Base-by-base conservation (phyloP, 2,113 vertebrate genomes). In the Strix aluco region DNA sequence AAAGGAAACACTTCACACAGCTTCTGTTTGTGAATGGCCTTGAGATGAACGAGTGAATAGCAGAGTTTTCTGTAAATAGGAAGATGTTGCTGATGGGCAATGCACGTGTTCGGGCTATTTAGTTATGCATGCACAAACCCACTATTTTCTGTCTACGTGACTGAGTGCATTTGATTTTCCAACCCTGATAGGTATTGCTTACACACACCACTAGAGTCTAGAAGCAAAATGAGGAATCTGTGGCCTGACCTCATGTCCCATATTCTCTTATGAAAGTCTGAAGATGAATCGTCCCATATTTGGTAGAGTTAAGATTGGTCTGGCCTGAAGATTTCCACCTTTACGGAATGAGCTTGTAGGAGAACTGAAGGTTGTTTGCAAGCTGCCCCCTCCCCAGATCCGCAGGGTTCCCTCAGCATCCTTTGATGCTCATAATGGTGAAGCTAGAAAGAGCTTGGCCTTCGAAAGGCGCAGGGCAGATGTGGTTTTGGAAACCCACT, bases 231-330 rank as follows among this genome's bases (percentile, higher is more conserved):
- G 62, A 90, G 65, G 55, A 86, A 86, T 51, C 63, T 62, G 34
- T 54, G 70, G 25, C 36, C 38, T 90, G 49, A 21, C 30, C 49
- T 75, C 51, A n/a, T 44, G 44, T 71, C 25, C 49, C 36, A 13
- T 54, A 23, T 58, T 55, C 52, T 49, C 30, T 47, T 73, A 36
- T 13, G 51, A 66, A 65, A 87, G 30, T 25, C 81, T 86, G 77
- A 67, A 78, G 81, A 81, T 58, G 65, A 78, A 86, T 69, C 3
- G 2, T 65, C 30, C 46, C 15, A 0, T 23, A 5, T 36, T 66
- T 0, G 1, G n/a, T 4, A 15, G 10, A 11, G 55, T 40, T 36
- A 36, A 3, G 8, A 38, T 10, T 3, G 1, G 11, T 42, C 40
- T 84, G 73, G 30, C 36, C 32, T 15, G 15, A 26, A 12, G 3